Conservation (phyloP, 1,140 invertebrate genomes). For the Antheraea mylitta region DNA sequence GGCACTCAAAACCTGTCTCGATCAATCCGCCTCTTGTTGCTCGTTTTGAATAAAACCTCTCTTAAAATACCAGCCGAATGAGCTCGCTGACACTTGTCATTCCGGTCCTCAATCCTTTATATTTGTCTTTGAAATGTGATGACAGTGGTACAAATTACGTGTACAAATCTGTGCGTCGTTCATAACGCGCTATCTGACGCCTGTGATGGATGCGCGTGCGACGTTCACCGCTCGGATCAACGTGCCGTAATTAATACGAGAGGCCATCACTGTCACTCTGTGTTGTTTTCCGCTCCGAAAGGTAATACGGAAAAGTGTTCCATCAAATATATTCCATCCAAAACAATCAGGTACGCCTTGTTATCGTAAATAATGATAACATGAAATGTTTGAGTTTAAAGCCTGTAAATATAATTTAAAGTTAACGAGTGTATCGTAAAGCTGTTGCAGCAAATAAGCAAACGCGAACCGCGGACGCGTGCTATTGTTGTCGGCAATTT, state of each 20-base stretch:
- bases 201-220: constrained; percentile 65
- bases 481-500: constrained; percentile 75
- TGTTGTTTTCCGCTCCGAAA: constrained; percentile 57
- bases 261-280: constrained; percentile 54
- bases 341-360: not conserved
- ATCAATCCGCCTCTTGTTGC: constrained; percentile 76
- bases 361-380: not conserved
- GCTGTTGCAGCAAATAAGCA: constrained; percentile 60
- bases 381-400: constrained; percentile 6
- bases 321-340: not conserved
- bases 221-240: constrained; percentile 53
- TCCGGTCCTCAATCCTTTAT: constrained; percentile 74
- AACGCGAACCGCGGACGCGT: constrained; percentile 35
- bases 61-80: constrained; percentile 73
- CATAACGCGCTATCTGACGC: constrained; percentile 69
- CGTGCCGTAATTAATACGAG: constrained; percentile 68
- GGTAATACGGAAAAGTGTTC: constrained; percentile 25
- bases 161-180: constrained; percentile 74
- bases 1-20: constrained; percentile 75
- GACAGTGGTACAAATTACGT: constrained; percentile 77
- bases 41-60: constrained; percentile 76
- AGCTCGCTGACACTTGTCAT: constrained; percentile 73
- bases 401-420: constrained; percentile 64
- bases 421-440: constrained; percentile 72
- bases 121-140: constrained; percentile 79